Evolutionary conservation across 35 echinoderm and acorn worm species (phyloP).

Genomic region (Eucidaris tribuloides): DNA sequence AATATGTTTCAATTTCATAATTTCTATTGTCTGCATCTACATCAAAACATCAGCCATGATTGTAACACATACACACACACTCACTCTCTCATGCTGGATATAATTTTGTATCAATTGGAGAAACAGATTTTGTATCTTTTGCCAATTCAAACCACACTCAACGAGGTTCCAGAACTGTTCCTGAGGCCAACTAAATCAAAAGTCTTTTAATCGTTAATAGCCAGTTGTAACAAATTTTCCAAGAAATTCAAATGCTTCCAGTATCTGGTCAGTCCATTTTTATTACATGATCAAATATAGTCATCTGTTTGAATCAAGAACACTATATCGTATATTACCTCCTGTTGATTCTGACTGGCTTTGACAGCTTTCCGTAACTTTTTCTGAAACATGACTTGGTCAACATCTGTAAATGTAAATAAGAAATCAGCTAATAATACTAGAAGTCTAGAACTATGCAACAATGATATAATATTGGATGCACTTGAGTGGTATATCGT

Average conservation of each 20-base stretch:
- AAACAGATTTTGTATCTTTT: too few species aligned
- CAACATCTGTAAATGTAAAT: conserved; percentile 55
- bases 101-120: too few species aligned
- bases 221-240: too few species aligned
- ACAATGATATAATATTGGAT: background rate
- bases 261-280: background rate
- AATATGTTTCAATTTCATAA: too few species aligned
- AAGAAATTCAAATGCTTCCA: background rate
- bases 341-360: background rate
- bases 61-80: too few species aligned
- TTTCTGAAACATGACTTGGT: conserved; percentile 75
- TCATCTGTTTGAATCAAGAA: background rate
- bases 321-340: conserved; percentile 18
- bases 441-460: background rate
- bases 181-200: background rate
- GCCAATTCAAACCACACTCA: too few species aligned
- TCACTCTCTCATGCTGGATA: too few species aligned
- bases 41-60: too few species aligned
- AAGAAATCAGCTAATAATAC: background rate
- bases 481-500: too few species aligned
- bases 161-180: background rate
- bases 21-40: too few species aligned
- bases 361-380: conserved; percentile 66
- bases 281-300: background rate
- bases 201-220: background rate